phyloP scores from a whole-genome alignment of 2,888 invertebrate species.

The Ectemnius lituratus region DNA sequence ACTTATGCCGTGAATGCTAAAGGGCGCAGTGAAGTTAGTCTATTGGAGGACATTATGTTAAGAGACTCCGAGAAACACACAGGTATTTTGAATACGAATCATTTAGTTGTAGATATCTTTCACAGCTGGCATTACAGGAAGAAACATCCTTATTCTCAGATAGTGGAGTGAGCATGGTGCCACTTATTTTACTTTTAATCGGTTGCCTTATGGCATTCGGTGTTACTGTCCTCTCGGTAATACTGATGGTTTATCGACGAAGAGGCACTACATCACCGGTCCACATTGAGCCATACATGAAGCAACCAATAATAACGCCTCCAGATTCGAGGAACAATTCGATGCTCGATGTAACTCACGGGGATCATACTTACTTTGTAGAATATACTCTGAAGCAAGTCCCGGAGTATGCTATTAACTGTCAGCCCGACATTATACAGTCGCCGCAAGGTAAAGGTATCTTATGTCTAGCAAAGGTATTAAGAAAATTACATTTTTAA shows the following conservation, averaged over 20 bases:
- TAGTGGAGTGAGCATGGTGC: constrained; percentile 84
- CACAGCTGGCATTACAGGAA: no score
- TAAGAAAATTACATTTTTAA: no score
- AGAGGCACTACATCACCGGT: constrained; percentile 79
- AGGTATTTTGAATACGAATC: constrained; percentile 79
- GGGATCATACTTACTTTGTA: constrained; percentile 90
- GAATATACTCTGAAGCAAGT: constrained; percentile 88
- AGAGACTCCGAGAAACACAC: constrained; percentile 92
- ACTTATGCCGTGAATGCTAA: constrained; percentile 92
- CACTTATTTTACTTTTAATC: constrained; percentile 84
- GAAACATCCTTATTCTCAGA: constrained; percentile 78
- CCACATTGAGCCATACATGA: constrained; percentile 76
- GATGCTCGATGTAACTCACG: constrained; percentile 87
- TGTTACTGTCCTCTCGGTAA: constrained; percentile 82
- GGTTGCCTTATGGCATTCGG: constrained; percentile 84
- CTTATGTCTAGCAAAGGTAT: no score
- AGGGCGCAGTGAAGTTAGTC: constrained; percentile 89
- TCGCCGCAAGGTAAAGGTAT: constrained; percentile 81
- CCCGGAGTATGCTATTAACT: constrained; percentile 75
- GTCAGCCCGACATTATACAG: constrained; percentile 89
- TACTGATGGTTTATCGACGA: constrained; percentile 83
- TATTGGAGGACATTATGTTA: constrained; percentile 91
- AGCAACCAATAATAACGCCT: constrained; percentile 76
- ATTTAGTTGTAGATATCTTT: background rate
- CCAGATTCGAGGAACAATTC: constrained; percentile 79